Base-by-base conservation (phyloP, 2,888 invertebrate genomes). In the Mythimna vitellina region DNA sequence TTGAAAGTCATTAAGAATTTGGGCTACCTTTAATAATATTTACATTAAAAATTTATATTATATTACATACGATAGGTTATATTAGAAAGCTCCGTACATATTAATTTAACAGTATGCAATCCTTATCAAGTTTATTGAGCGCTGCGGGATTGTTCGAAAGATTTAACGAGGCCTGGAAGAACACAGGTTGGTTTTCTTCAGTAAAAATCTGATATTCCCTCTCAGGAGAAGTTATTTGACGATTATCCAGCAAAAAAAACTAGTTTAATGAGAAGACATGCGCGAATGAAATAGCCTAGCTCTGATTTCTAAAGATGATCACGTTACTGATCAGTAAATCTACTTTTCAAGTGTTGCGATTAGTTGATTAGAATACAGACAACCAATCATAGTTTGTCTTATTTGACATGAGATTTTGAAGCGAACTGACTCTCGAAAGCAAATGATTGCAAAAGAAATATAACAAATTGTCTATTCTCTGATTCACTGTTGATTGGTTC, bases 71-170 rank as follows among this genome's bases (percentile, higher is more conserved):
- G n/a, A 22, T 42, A 64, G 17, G 14, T 12, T 38, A 32, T 14
- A 56, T 75, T 80, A 60, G 54, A 76, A 80, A 80, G 81, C n/a
- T 76, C n/a, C 53, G 42, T 70, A 35, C 14, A 38, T 46, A 8
- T 9, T 35, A 7, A 29, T 77, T 57, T 76, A 53, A 17, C n/a
- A 12, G 12, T 58, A 35, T 20, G 20, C 20, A 32, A 14, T 42
- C 7, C 10, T 32, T 62, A 53, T 12, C 1, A 67, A n/a, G 25
- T 49, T 69, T 12, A 17, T 46, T 46, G 17, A 46, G 46, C 2
- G 17, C 0, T 46, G 46, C 46, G 6, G 46, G 7, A 46, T 1
- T 17, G 1, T 46, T 46, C 42, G 42, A 10, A 42, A 20, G 1
- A 46, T 5, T 14, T 46, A 46, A 0, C 5, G 17, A 4, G 46